Conservation (phyloP, 2,113 vertebrate genomes). For the Plotosus lineatus region DNA sequence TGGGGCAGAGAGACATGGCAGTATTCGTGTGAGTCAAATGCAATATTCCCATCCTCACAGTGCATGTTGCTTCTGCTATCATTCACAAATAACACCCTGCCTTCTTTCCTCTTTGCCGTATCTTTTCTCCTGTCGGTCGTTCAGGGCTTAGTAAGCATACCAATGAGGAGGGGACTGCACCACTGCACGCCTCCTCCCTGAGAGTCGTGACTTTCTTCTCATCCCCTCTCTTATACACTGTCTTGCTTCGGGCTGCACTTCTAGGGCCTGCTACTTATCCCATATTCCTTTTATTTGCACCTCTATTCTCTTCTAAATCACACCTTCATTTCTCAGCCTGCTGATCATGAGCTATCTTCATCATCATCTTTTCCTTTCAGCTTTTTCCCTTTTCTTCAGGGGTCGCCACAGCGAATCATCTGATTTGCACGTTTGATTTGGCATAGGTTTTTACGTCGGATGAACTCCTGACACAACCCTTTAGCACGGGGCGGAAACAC, state of each 20-base stretch:
- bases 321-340: not conserved
- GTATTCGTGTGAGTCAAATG: constrained; percentile 67
- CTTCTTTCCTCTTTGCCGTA: constrained; percentile 28
- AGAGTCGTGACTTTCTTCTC: constrained; percentile 50
- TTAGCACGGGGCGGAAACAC: no score
- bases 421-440: no score
- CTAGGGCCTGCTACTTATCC: constrained; percentile 18
- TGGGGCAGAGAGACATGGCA: constrained; percentile 44
- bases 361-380: no score
- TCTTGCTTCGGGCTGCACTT: constrained; percentile 18
- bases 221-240: constrained; percentile 55
- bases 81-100: constrained; percentile 52
- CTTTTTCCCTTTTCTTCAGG: no score
- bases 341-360: not conserved
- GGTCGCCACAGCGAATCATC: no score
- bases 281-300: not conserved
- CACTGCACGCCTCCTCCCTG: constrained; percentile 40
- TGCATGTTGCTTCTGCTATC: constrained; percentile 49
- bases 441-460: no score
- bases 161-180: constrained; percentile 53
- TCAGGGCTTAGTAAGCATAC: constrained; percentile 49
- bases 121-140: constrained; percentile 22
- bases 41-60: constrained; percentile 55
- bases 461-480: no score
- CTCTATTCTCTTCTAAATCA: not conserved